Evolutionary conservation across 2,113 vertebrate genomes (phyloP).

Genomic region (Tragelaphus imberbis): DNA sequence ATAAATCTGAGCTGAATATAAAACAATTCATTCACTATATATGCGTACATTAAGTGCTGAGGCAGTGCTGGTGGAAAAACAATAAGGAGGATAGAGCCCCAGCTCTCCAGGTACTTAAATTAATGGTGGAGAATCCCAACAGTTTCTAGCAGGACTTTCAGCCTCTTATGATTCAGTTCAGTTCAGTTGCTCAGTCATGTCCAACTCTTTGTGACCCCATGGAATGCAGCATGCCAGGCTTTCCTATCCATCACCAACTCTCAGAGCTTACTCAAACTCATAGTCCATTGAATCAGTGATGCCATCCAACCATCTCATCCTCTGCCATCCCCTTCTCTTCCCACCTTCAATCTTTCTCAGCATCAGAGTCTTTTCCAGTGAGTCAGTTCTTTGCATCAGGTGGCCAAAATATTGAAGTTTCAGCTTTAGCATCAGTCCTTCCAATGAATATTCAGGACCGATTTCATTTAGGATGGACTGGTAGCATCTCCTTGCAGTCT

Average conservation of each 20-base stretch:
- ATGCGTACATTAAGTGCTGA: not conserved
- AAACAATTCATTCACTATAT: not conserved
- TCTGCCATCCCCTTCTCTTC: not conserved
- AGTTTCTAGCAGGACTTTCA: not conserved
- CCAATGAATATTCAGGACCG: not conserved
- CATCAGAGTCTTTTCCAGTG: not conserved
- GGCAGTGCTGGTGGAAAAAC: not conserved
- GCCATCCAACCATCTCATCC: not conserved
- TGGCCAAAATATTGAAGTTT: not conserved
- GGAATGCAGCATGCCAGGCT: not conserved
- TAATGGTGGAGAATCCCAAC: not conserved
- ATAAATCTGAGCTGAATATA: not conserved
- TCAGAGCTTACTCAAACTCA: not conserved
- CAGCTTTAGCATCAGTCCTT: not conserved
- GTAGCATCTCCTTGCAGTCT: not conserved
- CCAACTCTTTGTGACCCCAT: accelerated
- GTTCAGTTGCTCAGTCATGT: not conserved
- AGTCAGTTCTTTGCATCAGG: not conserved
- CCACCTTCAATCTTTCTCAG: not conserved
- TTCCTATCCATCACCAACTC: not conserved
- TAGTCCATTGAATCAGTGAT: not conserved
- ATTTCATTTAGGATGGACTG: not conserved
- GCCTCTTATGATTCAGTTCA: not conserved
- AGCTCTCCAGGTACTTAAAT: not conserved
- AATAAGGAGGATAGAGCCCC: not conserved